phyloP scores from a whole-genome alignment of 2,888 invertebrate species.

The Dione vanillae region DNA sequence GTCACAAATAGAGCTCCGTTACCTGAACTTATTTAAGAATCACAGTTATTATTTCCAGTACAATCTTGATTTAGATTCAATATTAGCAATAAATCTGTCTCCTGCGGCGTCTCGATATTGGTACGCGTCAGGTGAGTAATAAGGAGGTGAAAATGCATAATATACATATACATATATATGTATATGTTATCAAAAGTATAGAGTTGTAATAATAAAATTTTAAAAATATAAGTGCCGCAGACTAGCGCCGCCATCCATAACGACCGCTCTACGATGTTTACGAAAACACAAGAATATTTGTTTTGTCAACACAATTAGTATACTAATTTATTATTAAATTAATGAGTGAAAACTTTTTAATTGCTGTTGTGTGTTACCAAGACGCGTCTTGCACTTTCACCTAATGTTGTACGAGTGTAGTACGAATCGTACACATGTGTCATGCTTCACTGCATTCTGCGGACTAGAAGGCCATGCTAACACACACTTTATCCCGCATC shows the following conservation, averaged over 20 bases:
- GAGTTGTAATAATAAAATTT: no score
- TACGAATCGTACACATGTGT: no score
- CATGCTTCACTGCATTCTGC: no score
- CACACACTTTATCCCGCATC: no score
- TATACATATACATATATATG: no score
- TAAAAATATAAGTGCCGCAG: background rate
- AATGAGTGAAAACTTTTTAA: constrained; percentile 23
- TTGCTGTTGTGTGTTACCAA: constrained; percentile 14
- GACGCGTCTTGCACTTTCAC: constrained; percentile 20
- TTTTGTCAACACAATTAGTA: constrained; percentile 18
- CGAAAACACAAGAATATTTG: constrained; percentile 9
- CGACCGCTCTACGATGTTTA: background rate
- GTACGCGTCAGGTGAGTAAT: no score
- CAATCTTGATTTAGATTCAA: background rate
- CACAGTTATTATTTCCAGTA: background rate
- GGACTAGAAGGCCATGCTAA: no score
- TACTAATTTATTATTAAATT: constrained; percentile 29
- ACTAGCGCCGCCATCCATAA: background rate
- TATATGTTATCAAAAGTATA: no score
- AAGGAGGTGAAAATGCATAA: no score
- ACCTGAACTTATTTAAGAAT: background rate
- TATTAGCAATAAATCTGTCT: no score
- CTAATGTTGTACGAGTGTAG: constrained; percentile 19
- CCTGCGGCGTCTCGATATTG: no score
- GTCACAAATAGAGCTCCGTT: background rate